Base-by-base conservation (phyloP, 1,140 invertebrate species). In the Drosophila eugracilis region DNA sequence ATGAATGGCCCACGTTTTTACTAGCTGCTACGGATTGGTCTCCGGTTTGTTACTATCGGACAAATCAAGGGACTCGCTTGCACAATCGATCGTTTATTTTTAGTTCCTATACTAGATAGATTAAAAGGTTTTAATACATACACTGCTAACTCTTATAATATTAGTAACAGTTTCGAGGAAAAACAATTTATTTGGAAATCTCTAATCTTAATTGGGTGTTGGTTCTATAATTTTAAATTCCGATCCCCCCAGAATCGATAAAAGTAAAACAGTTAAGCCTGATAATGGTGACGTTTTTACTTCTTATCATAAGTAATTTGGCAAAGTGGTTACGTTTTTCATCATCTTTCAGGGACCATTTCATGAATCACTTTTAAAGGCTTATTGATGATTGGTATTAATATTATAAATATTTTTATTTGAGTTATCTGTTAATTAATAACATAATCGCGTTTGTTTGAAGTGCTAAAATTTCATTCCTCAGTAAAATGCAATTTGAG, bases 1-100 rank as follows among this genome's bases (percentile, higher is more conserved):
- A 86, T 77, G 73, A 81, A 85, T 85, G 77, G 62, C 48, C 58
- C 69, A 58, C 42, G 60, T 37, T 57, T 50, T 57, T 75, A 30
- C 50, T 44, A 74, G 44, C 39, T 63, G 60, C 42, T 53, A 26
- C 34, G 17, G n/a, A n/a, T n/a, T 30, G 19, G 41, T 48, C 37
- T 26, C 22, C 28, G 36, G 2, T 19, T 47, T 47, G 26, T 30
- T 65, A 66, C 63, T 67, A 63, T 65, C 62, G 22, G 22, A 12
- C 39, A 14, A 15, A 41, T 7, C 37, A 17, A 12, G 17, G 19
- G 39, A 44, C 6, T 22, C 10, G 24, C 22, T 37, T 59, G 55
- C 15, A 32, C 26, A 63, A 42, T 39, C 22, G 2, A 26, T 54
- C 3, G 12, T 17, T 21, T 55, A 60, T 39, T 57, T 60, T 57